Evolutionary conservation across 2,888 invertebrate genomes (phyloP).

Genomic region (Hirtodrosophila trivittata): DNA sequence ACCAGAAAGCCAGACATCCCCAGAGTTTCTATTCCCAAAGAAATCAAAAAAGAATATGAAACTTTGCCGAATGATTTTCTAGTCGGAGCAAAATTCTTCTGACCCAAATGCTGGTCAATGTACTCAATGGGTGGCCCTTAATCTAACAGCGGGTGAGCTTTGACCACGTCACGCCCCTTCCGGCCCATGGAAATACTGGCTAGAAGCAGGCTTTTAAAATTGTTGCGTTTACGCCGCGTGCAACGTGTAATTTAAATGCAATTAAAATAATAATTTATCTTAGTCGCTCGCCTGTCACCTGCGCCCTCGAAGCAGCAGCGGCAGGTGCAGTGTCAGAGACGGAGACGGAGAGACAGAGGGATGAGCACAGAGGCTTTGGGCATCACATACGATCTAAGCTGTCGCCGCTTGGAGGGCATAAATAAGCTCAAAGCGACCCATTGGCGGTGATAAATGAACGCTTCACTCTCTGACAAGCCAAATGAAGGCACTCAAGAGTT

Average conservation of each 20-base stretch:
- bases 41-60: constrained; percentile 22
- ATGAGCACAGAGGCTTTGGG: constrained; percentile 1
- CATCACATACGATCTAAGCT: constrained; percentile 53
- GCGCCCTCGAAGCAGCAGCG: constrained; percentile 9
- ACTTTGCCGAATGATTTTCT: constrained; percentile 35
- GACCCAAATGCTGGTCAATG: constrained; percentile 48
- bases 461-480: constrained; percentile 63
- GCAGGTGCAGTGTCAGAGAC: not conserved
- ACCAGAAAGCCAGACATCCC: constrained; percentile 8
- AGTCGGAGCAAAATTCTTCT: constrained; percentile 12
- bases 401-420: constrained; percentile 33
- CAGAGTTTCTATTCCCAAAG: constrained; percentile 1
- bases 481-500: constrained; percentile 63
- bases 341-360: not conserved
- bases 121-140: constrained; percentile 51
- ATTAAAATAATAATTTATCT: constrained; percentile 80
- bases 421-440: constrained; percentile 45
- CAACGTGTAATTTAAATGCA: constrained; percentile 76
- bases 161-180: constrained; percentile 25
- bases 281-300: constrained; percentile 67
- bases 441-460: constrained; percentile 68
- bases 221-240: constrained; percentile 60
- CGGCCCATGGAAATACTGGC: no score
- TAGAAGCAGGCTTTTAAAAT: constrained; percentile 50
- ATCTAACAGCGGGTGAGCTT: constrained; percentile 63